Evolutionary conservation across 2,113 vertebrate species (phyloP).

Genomic region (Glaucomys volans): DNA sequence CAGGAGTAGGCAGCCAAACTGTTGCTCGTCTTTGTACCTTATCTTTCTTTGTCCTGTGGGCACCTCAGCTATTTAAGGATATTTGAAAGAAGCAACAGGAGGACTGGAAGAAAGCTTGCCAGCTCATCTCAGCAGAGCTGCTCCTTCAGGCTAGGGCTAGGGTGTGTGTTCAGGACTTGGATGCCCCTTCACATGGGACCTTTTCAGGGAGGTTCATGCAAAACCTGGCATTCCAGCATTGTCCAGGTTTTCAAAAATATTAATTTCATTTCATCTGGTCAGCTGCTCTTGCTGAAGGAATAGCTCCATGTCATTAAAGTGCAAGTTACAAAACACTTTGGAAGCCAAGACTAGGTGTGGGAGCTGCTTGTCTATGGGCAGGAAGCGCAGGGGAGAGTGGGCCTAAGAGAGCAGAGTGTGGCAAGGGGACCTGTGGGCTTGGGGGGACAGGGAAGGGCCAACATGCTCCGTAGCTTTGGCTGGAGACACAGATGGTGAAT

Average conservation of each 20-base stretch:
- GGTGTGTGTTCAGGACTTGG: too few relatives aligned
- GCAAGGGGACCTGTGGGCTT: not conserved
- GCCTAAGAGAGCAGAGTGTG: not conserved
- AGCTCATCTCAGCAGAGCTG: not conserved
- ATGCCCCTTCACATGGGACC: not conserved
- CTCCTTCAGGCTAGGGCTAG: not conserved
- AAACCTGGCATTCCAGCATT: not conserved
- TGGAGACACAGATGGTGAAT: not conserved
- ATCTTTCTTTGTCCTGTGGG: not conserved
- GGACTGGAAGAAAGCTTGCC: not conserved
- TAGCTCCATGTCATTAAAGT: not conserved
- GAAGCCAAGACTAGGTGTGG: not conserved
- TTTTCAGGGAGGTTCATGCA: not conserved
- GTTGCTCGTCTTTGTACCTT: fast-evolving
- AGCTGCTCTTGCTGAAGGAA: not conserved
- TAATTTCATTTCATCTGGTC: not conserved
- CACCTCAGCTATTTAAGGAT: not conserved
- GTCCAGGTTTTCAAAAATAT: not conserved
- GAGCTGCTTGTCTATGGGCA: not conserved
- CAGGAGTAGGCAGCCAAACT: fast-evolving
- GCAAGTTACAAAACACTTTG: not conserved
- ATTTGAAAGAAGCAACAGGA: not conserved
- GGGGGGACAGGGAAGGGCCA: not conserved
- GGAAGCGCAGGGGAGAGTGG: not conserved
- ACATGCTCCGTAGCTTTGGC: too few relatives aligned